These are phyloP conservation scores for Drosophila kambysellisi DNA, from an alignment of 2,888 invertebrate genomes.

Conservation along the genomic window DNA sequence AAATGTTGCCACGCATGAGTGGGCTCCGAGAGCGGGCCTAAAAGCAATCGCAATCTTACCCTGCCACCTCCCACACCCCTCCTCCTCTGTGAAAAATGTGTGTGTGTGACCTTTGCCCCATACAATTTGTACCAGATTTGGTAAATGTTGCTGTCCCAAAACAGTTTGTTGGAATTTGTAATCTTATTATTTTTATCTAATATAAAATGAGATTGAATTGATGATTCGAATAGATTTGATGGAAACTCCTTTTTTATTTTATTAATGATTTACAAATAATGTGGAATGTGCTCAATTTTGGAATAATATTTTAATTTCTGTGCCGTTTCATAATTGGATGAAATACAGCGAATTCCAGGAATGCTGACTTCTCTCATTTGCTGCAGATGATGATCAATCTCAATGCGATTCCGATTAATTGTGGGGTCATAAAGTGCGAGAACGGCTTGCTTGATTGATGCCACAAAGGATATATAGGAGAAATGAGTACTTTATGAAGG, in stretches of 20 bases:
- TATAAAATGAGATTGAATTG: neutral
- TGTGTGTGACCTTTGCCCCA: slow-evolving; percentile 54
- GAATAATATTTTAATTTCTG: slow-evolving; percentile 62
- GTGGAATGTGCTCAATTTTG: neutral
- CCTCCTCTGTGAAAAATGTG: slow-evolving; percentile 4
- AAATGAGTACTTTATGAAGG: neutral
- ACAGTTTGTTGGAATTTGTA: slow-evolving; percentile 12
- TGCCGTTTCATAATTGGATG: slow-evolving; percentile 18
- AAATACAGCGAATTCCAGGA: slow-evolving; percentile 15
- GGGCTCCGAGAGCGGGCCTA: slow-evolving; percentile 30
- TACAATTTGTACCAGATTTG: slow-evolving; percentile 62
- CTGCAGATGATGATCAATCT: slow-evolving; percentile 58
- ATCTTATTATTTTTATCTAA: slow-evolving; percentile 2
- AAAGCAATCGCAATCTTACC: slow-evolving; percentile 52
- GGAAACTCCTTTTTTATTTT: neutral
- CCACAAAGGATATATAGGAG: no score
- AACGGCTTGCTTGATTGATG: slow-evolving; percentile 39
- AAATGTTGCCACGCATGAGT: slow-evolving; percentile 59
- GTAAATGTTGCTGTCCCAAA: slow-evolving; percentile 11
- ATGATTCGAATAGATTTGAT: neutral
- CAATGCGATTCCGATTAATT: slow-evolving; percentile 68
- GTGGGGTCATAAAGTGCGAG: slow-evolving; percentile 16
- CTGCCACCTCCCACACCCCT: neutral
- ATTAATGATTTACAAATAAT: neutral
- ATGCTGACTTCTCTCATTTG: neutral